Evolutionary conservation across 2,113 vertebrate genomes (phyloP).

Genomic region (Rhinichthys klamathensis): DNA sequence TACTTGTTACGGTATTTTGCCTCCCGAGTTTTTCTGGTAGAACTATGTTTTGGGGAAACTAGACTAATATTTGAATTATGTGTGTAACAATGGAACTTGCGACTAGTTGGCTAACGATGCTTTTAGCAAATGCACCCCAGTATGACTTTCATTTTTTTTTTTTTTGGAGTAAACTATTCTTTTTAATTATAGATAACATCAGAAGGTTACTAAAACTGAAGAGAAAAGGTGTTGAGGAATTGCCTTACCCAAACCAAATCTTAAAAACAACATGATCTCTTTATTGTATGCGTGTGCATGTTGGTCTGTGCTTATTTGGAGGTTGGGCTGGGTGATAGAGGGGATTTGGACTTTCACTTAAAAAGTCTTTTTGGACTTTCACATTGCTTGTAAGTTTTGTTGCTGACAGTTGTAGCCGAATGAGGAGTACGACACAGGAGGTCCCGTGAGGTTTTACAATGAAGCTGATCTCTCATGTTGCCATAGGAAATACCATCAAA

Average conservation of each 20-base stretch:
- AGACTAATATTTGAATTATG: no score
- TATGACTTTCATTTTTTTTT: neutral
- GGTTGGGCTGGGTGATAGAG: slow-evolving; percentile 7
- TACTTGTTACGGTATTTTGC: no score
- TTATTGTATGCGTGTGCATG: neutral
- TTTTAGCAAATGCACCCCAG: neutral
- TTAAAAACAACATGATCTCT: neutral
- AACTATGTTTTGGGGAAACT: neutral
- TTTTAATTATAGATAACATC: neutral
- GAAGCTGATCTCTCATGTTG: slow-evolving; percentile 62
- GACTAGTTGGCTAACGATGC: no score
- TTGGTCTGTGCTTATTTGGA: slow-evolving; percentile 23
- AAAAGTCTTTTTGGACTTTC: slow-evolving; percentile 48
- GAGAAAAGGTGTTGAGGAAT: neutral
- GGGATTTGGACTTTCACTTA: slow-evolving; percentile 46
- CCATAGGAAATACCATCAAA: slow-evolving; percentile 70
- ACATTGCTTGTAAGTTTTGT: slow-evolving; percentile 40
- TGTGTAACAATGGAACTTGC: no score
- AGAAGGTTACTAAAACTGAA: neutral
- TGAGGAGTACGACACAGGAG: slow-evolving; percentile 61
- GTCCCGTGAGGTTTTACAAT: slow-evolving; percentile 60
- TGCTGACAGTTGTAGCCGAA: slow-evolving; percentile 48
- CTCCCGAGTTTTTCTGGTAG: no score
- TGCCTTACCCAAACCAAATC: neutral
- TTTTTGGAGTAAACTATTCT: neutral